A percentile compares a stretch with the other conserved stretches of the same genome.
These are phyloP conservation scores for Erannis defoliaria DNA, from an alignment of 2,888 invertebrate genomes.

Conservation along the genomic window DNA sequence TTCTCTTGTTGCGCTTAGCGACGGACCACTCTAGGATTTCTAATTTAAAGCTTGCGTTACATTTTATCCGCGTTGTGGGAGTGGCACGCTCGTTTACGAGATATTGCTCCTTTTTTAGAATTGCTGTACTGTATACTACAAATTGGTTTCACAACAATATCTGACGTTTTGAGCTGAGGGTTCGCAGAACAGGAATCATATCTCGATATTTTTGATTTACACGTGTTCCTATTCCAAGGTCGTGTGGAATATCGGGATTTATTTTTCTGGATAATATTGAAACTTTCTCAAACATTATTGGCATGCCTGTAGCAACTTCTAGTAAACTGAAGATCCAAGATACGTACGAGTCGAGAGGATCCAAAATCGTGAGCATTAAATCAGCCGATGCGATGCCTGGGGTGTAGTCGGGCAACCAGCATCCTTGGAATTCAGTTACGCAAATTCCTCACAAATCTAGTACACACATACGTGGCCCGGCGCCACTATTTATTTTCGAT, in stretches of 20 bases:
- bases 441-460: constrained; percentile 21
- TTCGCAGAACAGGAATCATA: not conserved
- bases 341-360: constrained; percentile 18
- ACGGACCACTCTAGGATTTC: constrained; percentile 60
- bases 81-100: constrained; percentile 9
- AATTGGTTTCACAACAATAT: constrained; percentile 23
- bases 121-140: constrained; percentile 25
- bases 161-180: constrained; percentile 1
- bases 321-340: constrained; percentile 13
- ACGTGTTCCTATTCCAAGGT: not conserved
- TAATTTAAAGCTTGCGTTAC: constrained; percentile 54
- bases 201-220: not conserved
- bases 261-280: not conserved
- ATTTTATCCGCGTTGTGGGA: constrained; percentile 28
- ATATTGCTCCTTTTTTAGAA: constrained; percentile 35
- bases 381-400: constrained; percentile 18
- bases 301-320: constrained; percentile 16
- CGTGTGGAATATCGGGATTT: not conserved
- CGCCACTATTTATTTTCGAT: too few relatives aligned
- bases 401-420: constrained; percentile 21
- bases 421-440: constrained; percentile 30
- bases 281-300: constrained; percentile 6
- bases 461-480: not conserved
- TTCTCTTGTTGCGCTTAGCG: constrained; percentile 63
- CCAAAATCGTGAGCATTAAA: constrained; percentile 28